Conservation (phyloP, 1,140 invertebrate genomes). For the Gerris buenoi region DNA sequence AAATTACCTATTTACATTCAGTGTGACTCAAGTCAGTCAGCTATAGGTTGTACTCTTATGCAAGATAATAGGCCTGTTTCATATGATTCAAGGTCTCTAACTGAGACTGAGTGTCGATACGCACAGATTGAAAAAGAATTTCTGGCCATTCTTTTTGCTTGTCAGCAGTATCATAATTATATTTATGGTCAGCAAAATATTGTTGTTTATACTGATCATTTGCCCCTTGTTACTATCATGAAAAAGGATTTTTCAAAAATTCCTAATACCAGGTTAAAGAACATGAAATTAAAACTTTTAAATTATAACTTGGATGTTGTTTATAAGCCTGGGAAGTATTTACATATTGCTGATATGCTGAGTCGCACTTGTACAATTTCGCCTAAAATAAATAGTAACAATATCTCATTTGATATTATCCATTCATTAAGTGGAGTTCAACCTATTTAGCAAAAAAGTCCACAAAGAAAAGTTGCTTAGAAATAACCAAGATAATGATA, state of each 20-base stretch:
- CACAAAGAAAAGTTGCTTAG: too few relatives aligned
- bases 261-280: conserved; percentile 27
- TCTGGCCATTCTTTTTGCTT: conserved; percentile 20
- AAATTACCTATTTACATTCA: conserved; percentile 16
- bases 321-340: background rate
- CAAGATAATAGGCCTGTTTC: conserved; percentile 26
- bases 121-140: conserved; percentile 20
- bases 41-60: conserved; percentile 19
- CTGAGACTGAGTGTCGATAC: conserved; percentile 21
- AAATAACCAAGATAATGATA: too few relatives aligned
- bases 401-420: too few relatives aligned
- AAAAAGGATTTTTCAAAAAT: conserved; percentile 27
- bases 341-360: background rate
- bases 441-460: too few relatives aligned
- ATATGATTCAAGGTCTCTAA: conserved; percentile 24
- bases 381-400: background rate
- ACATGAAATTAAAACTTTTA: conserved; percentile 26
- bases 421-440: too few relatives aligned
- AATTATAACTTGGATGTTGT: conserved; percentile 20
- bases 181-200: conserved; percentile 18
- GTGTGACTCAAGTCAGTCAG: conserved; percentile 1
- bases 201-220: conserved; percentile 19
- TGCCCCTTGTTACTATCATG: conserved; percentile 24
- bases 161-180: conserved; percentile 20
- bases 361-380: background rate